Conservation (phyloP, 1,140 invertebrate species). For the Hermetia illucens region DNA sequence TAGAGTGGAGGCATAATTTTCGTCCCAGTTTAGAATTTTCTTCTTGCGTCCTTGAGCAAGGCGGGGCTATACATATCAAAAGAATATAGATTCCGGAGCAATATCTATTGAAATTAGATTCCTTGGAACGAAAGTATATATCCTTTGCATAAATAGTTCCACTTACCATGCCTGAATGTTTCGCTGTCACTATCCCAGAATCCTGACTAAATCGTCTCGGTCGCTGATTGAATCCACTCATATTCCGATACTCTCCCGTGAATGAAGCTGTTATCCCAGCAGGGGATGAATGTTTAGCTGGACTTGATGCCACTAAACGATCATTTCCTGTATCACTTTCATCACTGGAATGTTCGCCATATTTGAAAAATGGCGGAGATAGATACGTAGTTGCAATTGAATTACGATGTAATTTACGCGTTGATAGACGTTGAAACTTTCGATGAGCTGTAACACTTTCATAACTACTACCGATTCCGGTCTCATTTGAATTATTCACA, state of each 20-base stretch:
- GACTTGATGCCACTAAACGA: background rate
- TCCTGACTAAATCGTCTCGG: background rate
- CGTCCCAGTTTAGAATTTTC: background rate
- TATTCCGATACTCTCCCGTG: too few species aligned
- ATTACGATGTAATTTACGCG: background rate
- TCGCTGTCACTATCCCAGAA: background rate
- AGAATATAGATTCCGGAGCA: background rate
- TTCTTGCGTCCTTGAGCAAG: background rate
- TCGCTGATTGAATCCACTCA: background rate
- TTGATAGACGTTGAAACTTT: too few species aligned
- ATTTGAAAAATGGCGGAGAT: background rate
- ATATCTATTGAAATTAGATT: background rate
- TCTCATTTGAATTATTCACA: background rate
- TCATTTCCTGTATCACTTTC: background rate
- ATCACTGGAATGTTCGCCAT: too few species aligned
- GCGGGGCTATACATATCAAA: background rate
- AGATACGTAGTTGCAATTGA: background rate
- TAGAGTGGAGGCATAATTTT: background rate
- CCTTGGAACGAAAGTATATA: background rate
- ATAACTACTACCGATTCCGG: background rate
- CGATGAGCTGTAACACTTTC: background rate
- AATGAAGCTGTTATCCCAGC: too few species aligned
- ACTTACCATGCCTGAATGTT: background rate
- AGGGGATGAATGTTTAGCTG: background rate
- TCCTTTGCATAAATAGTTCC: background rate